Evolutionary conservation across 2,888 invertebrate species (phyloP).

Genomic region (Cyaniris semiargus): DNA sequence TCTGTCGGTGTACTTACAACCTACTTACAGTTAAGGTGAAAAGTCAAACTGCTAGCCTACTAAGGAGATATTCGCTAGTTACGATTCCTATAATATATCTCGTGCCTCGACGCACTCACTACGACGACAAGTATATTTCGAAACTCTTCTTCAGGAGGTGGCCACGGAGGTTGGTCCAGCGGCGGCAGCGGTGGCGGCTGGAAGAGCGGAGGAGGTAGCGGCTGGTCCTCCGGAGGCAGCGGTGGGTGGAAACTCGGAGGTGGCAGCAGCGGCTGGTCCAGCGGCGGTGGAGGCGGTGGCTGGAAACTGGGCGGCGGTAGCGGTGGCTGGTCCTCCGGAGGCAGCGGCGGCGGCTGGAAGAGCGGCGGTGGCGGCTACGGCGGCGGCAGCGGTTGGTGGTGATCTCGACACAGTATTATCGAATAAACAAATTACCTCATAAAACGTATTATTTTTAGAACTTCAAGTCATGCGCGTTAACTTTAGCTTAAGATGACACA

Average conservation of each 20-base stretch:
- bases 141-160: constrained; percentile 32
- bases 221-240: constrained; percentile 53
- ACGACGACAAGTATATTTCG: background rate
- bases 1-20: background rate
- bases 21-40: background rate
- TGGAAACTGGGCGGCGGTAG: constrained; percentile 10
- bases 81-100: background rate
- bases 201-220: constrained; percentile 47
- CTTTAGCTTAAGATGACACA: background rate
- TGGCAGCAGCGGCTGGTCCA: constrained; percentile 46
- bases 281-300: constrained; percentile 41
- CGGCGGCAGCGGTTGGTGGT: constrained; percentile 49
- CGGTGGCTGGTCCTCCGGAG: constrained; percentile 43
- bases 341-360: constrained; percentile 44
- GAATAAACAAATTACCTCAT: constrained; percentile 62
- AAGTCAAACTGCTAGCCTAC: background rate
- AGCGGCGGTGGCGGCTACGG: constrained; percentile 43
- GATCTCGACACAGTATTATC: constrained; percentile 51
- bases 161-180: constrained; percentile 38
- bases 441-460: constrained; percentile 42
- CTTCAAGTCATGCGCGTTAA: background rate
- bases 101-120: background rate
- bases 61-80: background rate
- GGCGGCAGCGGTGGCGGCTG: constrained; percentile 48
- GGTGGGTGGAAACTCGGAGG: constrained; percentile 55